These are phyloP conservation scores for Neotragus pygmaeus DNA, from an alignment of 2,113 vertebrate species.

Conservation along the genomic window DNA sequence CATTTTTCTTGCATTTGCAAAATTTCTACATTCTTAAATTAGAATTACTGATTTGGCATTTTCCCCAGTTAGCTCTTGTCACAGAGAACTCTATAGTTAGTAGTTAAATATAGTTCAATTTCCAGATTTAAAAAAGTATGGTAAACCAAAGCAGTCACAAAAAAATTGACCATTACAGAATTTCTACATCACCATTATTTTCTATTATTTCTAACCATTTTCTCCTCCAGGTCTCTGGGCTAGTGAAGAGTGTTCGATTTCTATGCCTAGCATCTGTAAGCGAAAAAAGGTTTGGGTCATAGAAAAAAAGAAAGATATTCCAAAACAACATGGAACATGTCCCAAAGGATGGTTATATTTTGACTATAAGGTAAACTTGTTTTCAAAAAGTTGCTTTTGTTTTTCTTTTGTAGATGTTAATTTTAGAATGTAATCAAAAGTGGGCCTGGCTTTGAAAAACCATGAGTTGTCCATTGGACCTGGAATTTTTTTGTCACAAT, in stretches of 20 bases:
- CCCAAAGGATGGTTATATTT: constrained; percentile 94
- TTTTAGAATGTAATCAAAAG: not conserved
- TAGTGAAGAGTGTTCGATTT: constrained; percentile 80
- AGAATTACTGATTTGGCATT: not conserved
- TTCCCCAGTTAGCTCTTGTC: not conserved
- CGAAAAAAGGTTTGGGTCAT: constrained; percentile 82
- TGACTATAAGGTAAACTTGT: constrained; percentile 87
- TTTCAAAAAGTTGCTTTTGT: not conserved
- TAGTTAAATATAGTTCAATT: constrained; percentile 8
- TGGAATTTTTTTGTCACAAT: not conserved
- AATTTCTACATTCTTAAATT: constrained; percentile 1
- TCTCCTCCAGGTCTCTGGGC: constrained; percentile 87
- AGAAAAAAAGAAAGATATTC: constrained; percentile 81
- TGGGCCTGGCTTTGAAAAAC: not conserved
- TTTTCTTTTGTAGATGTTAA: not conserved
- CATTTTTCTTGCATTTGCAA: not conserved
- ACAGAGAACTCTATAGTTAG: not conserved
- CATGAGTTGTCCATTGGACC: not conserved
- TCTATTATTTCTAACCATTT: not conserved
- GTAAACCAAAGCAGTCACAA: not conserved
- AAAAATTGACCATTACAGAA: not conserved
- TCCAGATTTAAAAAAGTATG: not conserved
- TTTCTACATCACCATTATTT: not conserved
- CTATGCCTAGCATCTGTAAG: constrained; percentile 90
- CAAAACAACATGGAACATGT: constrained; percentile 85